phyloP scores from a whole-genome alignment of 2,113 vertebrate genomes.

The Gracilinanus agilis region DNA sequence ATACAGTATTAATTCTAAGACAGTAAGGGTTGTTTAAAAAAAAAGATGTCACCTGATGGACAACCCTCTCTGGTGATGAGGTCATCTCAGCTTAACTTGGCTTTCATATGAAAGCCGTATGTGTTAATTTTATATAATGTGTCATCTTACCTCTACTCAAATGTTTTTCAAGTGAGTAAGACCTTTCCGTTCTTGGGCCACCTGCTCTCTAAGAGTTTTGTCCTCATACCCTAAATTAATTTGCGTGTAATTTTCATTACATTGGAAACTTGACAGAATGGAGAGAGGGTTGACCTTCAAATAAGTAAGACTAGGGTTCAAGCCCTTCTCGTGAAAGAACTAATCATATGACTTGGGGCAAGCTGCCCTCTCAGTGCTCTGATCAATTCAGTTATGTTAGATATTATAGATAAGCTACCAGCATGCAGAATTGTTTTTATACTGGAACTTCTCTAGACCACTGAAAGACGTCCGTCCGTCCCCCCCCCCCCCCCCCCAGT shows the following conservation, averaged over 20 bases:
- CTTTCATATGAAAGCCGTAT: not conserved
- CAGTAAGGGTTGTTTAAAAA: no score
- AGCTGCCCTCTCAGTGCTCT: not conserved
- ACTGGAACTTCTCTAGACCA: not conserved
- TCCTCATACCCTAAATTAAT: not conserved
- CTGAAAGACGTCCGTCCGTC: not conserved
- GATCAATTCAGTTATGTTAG: not conserved
- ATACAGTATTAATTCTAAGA: no score
- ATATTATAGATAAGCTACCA: not conserved
- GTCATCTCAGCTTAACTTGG: not conserved
- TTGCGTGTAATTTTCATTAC: not conserved
- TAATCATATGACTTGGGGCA: not conserved
- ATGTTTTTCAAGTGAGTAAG: not conserved
- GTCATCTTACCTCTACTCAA: not conserved
- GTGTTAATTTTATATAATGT: not conserved
- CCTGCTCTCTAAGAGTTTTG: not conserved
- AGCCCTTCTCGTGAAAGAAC: not conserved
- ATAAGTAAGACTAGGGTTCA: not conserved
- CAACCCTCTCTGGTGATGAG: not conserved
- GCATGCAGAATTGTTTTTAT: not conserved
- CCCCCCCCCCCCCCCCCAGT: no score
- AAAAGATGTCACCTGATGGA: not conserved
- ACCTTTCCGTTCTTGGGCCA: not conserved
- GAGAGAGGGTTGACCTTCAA: not conserved
- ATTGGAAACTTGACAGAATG: not conserved